These are phyloP conservation scores for Miniopterus natalensis DNA, from an alignment of 2,113 vertebrate genomes.

Conservation along the genomic window DNA sequence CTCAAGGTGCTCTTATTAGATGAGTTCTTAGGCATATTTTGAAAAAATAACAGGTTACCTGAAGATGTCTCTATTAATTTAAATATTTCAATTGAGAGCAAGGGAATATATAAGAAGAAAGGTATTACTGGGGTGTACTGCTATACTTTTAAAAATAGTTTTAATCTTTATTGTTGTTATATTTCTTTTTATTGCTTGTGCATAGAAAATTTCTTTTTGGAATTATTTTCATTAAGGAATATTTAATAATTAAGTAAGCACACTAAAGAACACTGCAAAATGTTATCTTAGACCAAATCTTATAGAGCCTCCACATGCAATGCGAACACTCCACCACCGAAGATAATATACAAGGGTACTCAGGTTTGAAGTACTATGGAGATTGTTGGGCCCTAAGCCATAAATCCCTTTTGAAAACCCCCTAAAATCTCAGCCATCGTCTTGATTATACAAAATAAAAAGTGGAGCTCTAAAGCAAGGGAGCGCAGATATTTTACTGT, in stretches of 20 bases:
- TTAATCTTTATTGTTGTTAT: not conserved
- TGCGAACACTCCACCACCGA: slow-evolving; percentile 9
- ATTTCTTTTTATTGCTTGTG: not conserved
- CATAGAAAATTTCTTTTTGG: not conserved
- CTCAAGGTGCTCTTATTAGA: not conserved
- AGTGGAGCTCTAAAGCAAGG: not conserved
- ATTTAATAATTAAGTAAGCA: not conserved
- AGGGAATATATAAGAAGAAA: not conserved
- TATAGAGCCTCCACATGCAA: not conserved
- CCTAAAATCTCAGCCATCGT: not conserved
- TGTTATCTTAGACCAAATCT: not conserved
- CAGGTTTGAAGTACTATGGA: not conserved
- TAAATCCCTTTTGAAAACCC: slow-evolving; percentile 45
- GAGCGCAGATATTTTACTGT: not conserved
- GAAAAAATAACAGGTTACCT: slow-evolving; percentile 14
- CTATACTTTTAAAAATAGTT: not conserved
- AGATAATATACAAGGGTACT: not conserved
- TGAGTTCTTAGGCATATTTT: not conserved
- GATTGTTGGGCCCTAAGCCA: not conserved
- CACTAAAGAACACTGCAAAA: not conserved
- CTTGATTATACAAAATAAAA: slow-evolving; percentile 47
- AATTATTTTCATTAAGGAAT: not conserved
- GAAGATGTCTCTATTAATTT: not conserved
- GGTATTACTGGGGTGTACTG: not conserved
- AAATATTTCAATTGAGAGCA: slow-evolving; percentile 7